A percentile compares a stretch with the other conserved stretches of the same genome.
Conservation (phyloP, 2,113 vertebrate species). For the Pungitius pungitius region DNA sequence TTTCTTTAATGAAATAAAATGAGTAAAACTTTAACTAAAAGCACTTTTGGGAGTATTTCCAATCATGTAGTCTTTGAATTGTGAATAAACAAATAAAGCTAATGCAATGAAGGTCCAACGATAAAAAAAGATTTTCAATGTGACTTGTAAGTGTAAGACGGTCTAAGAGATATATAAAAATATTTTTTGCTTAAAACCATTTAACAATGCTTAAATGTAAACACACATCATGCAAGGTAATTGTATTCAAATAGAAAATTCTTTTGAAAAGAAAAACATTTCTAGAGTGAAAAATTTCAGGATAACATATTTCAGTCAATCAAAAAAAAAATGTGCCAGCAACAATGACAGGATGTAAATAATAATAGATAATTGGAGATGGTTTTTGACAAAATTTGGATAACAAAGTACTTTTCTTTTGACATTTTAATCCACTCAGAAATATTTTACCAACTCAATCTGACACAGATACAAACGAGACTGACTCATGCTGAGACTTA, state of each 20-base stretch:
- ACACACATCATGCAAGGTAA: slow-evolving; percentile 50
- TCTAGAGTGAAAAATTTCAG: slow-evolving; percentile 40
- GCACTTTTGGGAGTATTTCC: slow-evolving; percentile 53
- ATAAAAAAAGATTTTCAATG: slow-evolving; percentile 8
- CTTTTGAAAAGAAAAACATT: slow-evolving; percentile 9
- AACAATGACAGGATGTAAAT: slow-evolving; percentile 37
- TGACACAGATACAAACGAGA: slow-evolving; percentile 23
- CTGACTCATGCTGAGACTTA: slow-evolving; percentile 3
- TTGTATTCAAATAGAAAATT: slow-evolving; percentile 32
- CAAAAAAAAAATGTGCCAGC: slow-evolving; percentile 40
- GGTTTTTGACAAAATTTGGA: slow-evolving; percentile 40
- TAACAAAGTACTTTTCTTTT: slow-evolving; percentile 6
- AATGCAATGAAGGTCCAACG: background rate
- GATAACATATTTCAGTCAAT: slow-evolving; percentile 57
- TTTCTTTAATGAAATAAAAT: slow-evolving; percentile 32
- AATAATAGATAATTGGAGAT: slow-evolving; percentile 38
- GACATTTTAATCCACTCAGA: slow-evolving; percentile 34
- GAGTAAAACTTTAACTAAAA: slow-evolving; percentile 51
- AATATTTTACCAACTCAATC: slow-evolving; percentile 26
- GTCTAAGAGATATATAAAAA: slow-evolving; percentile 29
- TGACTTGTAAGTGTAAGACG: slow-evolving; percentile 34
- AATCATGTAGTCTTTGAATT: slow-evolving; percentile 24
- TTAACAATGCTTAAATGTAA: slow-evolving; percentile 51
- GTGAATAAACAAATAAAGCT: slow-evolving; percentile 24
- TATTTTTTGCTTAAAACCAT: slow-evolving; percentile 37